Percentiles rank a stretch among this genome's conserved stretches.
Evolutionary conservation across 2,113 vertebrate species (phyloP).

Genomic region (Laticauda colubrina): DNA sequence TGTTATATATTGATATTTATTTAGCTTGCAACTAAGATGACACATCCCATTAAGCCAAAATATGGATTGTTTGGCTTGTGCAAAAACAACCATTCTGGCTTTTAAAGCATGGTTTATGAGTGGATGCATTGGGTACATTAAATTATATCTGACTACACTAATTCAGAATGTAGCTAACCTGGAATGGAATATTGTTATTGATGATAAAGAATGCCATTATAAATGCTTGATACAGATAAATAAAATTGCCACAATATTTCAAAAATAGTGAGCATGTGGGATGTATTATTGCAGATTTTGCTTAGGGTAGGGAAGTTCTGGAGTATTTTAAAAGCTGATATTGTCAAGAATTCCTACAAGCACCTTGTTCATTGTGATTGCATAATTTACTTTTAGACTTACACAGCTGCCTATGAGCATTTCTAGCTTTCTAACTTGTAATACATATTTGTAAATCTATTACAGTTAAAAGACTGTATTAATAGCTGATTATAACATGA

Average conservation of each 20-base stretch:
- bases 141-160: not conserved
- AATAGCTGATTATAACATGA: not conserved
- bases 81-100: not conserved
- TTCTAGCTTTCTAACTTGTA: not conserved
- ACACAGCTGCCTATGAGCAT: not conserved
- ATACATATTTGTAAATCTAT: not conserved
- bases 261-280: not conserved
- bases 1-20: not conserved
- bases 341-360: not conserved
- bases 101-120: not conserved
- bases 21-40: not conserved
- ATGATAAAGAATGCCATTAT: not conserved
- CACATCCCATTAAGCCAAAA: not conserved
- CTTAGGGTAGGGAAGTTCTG: not conserved
- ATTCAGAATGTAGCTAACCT: not conserved
- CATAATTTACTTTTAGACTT: not conserved
- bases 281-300: not conserved
- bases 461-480: not conserved
- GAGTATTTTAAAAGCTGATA: not conserved
- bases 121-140: not conserved
- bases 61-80: not conserved
- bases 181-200: not conserved
- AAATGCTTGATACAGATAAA: not conserved
- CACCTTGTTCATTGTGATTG: not conserved
- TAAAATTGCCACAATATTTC: not conserved